A percentile compares a stretch with the other conserved stretches of the same genome.
These are phyloP conservation scores for Sinonovacula constricta DNA, from an alignment of 1,140 invertebrate genomes.

Conservation along the genomic window DNA sequence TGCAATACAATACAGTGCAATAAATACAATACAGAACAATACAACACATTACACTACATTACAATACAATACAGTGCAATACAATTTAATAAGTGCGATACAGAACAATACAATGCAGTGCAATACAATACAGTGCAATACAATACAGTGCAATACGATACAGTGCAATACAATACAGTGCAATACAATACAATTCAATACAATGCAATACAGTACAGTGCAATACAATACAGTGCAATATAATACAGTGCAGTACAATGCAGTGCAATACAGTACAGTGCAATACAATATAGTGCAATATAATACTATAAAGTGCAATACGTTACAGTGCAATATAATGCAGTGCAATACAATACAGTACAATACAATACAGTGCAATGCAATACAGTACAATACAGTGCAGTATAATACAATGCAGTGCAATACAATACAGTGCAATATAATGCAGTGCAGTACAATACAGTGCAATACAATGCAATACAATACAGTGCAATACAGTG, in stretches of 20 bases:
- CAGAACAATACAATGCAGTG: conserved; percentile 18
- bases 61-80: background rate
- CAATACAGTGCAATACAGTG: conserved; percentile 26
- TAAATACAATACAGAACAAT: no score
- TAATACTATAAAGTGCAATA: background rate
- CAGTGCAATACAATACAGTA: background rate
- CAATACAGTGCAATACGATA: conserved; percentile 16
- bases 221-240: conserved; percentile 19
- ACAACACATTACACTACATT: no score
- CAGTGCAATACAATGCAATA: conserved; percentile 21
- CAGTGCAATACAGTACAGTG: conserved; percentile 8
- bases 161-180: conserved; percentile 19
- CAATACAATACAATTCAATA: conserved; percentile 32
- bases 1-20: no score
- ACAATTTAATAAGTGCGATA: background rate
- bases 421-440: background rate
- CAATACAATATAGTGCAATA: background rate
- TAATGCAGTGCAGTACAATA: background rate
- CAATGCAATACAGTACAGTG: conserved; percentile 24
- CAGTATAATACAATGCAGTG: background rate
- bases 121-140: conserved; percentile 29
- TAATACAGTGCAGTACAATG: conserved; percentile 14
- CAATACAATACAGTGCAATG: conserved; percentile 16
- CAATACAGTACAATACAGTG: conserved; percentile 8
- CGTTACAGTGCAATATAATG: conserved; percentile 1